Evolutionary conservation across 2,797 vertebrate species (phyloP).

Genomic region (Pagetopsis macropterus): DNA sequence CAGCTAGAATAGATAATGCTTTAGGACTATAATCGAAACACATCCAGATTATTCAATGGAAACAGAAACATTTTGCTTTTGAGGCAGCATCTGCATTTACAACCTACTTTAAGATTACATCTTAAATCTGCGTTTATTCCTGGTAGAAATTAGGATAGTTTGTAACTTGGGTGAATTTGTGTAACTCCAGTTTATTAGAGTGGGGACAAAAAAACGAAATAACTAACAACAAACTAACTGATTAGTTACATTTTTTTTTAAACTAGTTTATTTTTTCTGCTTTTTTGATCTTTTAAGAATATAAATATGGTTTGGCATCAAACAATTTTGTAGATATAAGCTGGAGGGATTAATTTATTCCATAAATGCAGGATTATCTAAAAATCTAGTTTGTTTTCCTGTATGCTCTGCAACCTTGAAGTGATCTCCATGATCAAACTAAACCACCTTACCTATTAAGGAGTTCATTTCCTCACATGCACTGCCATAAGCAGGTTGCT

Average conservation of each 20-base stretch:
- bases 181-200: not conserved
- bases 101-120: not conserved
- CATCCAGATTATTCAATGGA: not conserved
- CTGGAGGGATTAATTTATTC: not conserved
- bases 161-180: no score
- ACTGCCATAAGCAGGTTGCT: constrained; percentile 74
- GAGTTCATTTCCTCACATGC: constrained; percentile 65
- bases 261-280: not conserved
- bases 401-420: not conserved
- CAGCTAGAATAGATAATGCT: not conserved
- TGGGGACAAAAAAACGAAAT: not conserved
- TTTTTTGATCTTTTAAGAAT: not conserved
- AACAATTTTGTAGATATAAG: not conserved
- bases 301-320: not conserved
- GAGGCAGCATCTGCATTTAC: not conserved
- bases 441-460: constrained; percentile 34
- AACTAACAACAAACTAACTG: not conserved
- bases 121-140: not conserved
- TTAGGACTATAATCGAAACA: not conserved
- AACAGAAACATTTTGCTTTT: not conserved
- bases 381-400: not conserved
- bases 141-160: not conserved
- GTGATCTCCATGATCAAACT: constrained; percentile 27
- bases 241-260: not conserved
- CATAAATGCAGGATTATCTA: not conserved